Base-by-base conservation (phyloP, 2,113 vertebrate genomes). In the Colinus virginianus region DNA sequence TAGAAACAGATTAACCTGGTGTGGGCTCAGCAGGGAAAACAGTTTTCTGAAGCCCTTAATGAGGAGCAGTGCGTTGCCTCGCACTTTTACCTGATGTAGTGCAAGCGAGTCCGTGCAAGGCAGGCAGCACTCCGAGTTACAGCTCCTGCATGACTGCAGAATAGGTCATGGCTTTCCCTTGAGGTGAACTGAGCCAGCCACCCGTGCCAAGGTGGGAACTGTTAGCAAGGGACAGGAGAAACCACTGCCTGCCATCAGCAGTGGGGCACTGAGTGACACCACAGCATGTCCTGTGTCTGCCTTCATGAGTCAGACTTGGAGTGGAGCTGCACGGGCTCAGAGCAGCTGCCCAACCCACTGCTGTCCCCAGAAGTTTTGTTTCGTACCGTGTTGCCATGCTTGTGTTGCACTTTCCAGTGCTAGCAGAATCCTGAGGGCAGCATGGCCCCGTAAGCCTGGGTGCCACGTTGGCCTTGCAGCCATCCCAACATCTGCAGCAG, bases 1-100 rank as follows among this genome's bases (percentile, higher is more conserved):
- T 49, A 91, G 93, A 93, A 96, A 95, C 91, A 0, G 2, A 64
- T 81, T 30, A 81, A 91, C 85, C 69, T 88, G 8, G 23, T 70
- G 68, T 61, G 82, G 72, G 30, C 78, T 87, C 64, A 71, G 87
- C 2, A 2, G 18, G 51, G 64, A 68, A 61, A 85, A 68, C 18
- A 15, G 48, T 30, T 74, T 34, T 61, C 64, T 70, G 43, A 85
- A 38, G 56, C 51, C 71, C 36, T 78, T 70, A 25, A 32, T 74
- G 43, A 34, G 43, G 51, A 92, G 46, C 61, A 28, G 3, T 13
- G 38, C 4, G 0, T n/a, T 11, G 26, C 4, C 38, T 83, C 5
- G 1, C 36, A 71, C 26, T 74, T 63, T 23, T 34, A n/a, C 51
- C 61, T 55, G 11, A 56, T 30, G 46, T 7, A 63, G 55, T 22